These are phyloP conservation scores for Mergus octosetaceus DNA, from an alignment of 2,797 vertebrate species.

Conservation along the genomic window DNA sequence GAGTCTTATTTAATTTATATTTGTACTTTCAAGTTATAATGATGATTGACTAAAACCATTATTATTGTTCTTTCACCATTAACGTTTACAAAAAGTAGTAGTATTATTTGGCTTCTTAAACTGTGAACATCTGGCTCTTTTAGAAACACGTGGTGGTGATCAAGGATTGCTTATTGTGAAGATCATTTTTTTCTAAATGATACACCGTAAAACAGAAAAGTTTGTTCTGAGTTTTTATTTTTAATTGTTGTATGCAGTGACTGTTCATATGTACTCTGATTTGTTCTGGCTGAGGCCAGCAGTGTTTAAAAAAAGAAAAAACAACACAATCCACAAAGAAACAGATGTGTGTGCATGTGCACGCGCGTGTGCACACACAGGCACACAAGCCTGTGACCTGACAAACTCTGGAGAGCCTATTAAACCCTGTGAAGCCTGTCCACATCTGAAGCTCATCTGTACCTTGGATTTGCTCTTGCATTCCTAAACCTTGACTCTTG, in stretches of 20 bases:
- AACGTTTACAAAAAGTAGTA: slow-evolving; percentile 68
- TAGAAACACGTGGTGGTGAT: slow-evolving; percentile 61
- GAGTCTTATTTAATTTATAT: slow-evolving; percentile 78
- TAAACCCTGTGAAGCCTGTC: slow-evolving; percentile 48
- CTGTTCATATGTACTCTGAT: slow-evolving; percentile 10
- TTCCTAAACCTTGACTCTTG: slow-evolving; percentile 75
- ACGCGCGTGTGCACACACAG: not conserved
- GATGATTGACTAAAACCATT: slow-evolving; percentile 71
- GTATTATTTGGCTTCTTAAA: slow-evolving; percentile 71
- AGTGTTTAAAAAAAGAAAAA: slow-evolving; percentile 5
- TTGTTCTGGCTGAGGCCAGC: slow-evolving; percentile 9
- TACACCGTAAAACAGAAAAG: slow-evolving; percentile 64
- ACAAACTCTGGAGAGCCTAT: slow-evolving; percentile 30
- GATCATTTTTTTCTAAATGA: slow-evolving; percentile 64
- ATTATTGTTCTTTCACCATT: slow-evolving; percentile 70
- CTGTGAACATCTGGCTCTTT: slow-evolving; percentile 64
- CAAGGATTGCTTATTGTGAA: slow-evolving; percentile 68
- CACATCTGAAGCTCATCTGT: slow-evolving; percentile 74
- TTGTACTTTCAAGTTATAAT: slow-evolving; percentile 75
- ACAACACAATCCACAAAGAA: not conserved
- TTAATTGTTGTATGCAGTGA: slow-evolving; percentile 16
- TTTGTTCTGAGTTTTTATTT: slow-evolving; percentile 34
- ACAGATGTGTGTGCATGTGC: rapidly evolving
- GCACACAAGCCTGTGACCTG: slow-evolving; percentile 12
- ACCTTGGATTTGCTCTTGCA: slow-evolving; percentile 73